Evolutionary conservation across 2,113 vertebrate species (phyloP), one percentile per base, ranked within the genome.

Genomic region (Todiramphus chloris): DNA sequence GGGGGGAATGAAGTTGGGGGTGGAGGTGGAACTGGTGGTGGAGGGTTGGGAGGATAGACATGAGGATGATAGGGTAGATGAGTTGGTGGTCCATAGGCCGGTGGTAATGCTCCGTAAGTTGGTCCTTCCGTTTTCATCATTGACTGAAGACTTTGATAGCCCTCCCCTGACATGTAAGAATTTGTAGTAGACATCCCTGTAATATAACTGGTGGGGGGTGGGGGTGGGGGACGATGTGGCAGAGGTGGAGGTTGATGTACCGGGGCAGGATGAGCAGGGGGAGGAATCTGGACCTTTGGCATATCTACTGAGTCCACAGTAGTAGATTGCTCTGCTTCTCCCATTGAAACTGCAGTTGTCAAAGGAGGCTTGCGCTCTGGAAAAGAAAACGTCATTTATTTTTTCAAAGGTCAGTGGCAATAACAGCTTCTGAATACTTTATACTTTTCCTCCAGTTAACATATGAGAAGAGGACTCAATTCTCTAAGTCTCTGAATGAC

Each of bases 101-200:
- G 99, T 1, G 99, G 99, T 95, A 99, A 97, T 83, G 98, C 98
- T 20, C 98, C 98, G 0, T 99, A 99, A 43, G 99, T 96, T 55
- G 99, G 99, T 37, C 97, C 99, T 91, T 99, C 99, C 0, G 99
- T 99, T 98, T 99, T 99, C 99, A 99, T 99, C 98, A 99, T 98
- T 28, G 99, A 99, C 98, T 99, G 99, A 46, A 99, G 98, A 93
- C 98, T 99, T 94, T 99, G 99, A 95, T 97, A 99, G 50, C 99
- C 99, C 94, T 99, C 99, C 1, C 99, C 99, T 0, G 99, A 99
- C 99, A 99, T 99, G 85, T 99, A 99, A 15, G 99, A 99, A 97
- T 99, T 99, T 89, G 98, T 99, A 75, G 99, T 99, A 69, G 99
- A 99, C 99, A 99, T 98, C 69, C 98, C 99, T 7, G 98, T 99